Percentiles rank a stretch among this genome's conserved stretches.
These are phyloP conservation scores for Hydrophis major DNA, from an alignment of 2,797 vertebrate genomes.

Conservation along the genomic window DNA sequence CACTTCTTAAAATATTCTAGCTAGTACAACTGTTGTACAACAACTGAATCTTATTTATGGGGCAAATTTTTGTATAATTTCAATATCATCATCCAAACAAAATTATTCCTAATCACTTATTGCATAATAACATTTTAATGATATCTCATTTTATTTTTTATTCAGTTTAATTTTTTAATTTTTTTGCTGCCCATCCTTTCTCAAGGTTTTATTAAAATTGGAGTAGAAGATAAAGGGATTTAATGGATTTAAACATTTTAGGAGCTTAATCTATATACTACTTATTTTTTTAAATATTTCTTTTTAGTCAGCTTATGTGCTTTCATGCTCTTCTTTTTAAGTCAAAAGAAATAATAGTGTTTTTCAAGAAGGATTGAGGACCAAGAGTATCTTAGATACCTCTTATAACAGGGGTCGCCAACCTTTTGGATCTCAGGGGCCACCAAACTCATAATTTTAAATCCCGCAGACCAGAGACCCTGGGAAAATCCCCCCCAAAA, in stretches of 20 bases:
- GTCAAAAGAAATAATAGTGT: slow-evolving; percentile 34
- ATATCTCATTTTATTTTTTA: neutral
- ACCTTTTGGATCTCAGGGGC: too few species aligned
- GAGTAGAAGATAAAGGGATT: neutral
- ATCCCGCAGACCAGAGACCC: too few species aligned
- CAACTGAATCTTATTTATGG: neutral
- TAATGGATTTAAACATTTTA: slow-evolving; percentile 24
- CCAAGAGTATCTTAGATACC: neutral
- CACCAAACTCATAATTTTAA: too few species aligned
- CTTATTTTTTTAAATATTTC: slow-evolving; percentile 49
- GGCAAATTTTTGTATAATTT: neutral
- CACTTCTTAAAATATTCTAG: neutral
- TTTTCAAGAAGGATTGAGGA: slow-evolving; percentile 41
- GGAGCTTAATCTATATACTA: neutral
- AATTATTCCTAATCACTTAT: neutral
- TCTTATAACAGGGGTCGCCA: neutral
- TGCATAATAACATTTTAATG: neutral
- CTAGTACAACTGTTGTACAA: neutral
- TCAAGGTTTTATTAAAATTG: accelerated
- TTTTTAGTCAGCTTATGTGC: slow-evolving; percentile 47
- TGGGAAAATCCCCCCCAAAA: too few species aligned
- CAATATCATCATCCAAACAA: neutral
- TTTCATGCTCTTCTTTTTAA: slow-evolving; percentile 34
- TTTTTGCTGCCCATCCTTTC: neutral
- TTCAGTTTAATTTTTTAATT: neutral